phyloP scores from a whole-genome alignment of 2,113 vertebrate species.

The Ictalurus furcatus region DNA sequence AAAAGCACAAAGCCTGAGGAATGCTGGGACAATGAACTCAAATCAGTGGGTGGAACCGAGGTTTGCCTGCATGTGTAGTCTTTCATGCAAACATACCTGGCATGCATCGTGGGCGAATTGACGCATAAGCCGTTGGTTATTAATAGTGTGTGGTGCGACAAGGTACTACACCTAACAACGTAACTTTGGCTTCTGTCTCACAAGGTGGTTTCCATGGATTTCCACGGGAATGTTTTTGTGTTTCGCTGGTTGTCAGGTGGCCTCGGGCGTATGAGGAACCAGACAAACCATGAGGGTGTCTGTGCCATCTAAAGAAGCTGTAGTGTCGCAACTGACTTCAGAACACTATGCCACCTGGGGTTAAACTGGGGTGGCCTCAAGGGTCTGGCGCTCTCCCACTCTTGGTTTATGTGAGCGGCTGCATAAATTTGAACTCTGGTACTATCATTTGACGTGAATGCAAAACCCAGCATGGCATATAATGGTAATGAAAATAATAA shows the following conservation, averaged over 20 bases:
- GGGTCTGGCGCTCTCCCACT: not conserved
- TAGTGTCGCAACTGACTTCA: slow-evolving; percentile 11
- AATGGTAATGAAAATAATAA: not conserved
- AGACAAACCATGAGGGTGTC: slow-evolving; percentile 6
- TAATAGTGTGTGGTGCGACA: slow-evolving; percentile 38
- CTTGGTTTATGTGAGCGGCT: not conserved
- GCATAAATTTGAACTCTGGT: not conserved
- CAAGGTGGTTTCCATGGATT: slow-evolving; percentile 50
- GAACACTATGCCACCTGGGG: not conserved
- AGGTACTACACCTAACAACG: slow-evolving; percentile 51
- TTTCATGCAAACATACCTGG: slow-evolving; percentile 48
- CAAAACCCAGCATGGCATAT: not conserved
- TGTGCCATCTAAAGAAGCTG: slow-evolving; percentile 6
- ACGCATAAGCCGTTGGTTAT: slow-evolving; percentile 49
- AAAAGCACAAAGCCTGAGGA: slow-evolving; percentile 43
- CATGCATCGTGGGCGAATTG: slow-evolving; percentile 24
- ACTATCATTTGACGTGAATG: too few species aligned
- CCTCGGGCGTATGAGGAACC: slow-evolving; percentile 18
- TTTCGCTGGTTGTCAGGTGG: slow-evolving; percentile 52
- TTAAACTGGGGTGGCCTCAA: not conserved
- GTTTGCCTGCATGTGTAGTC: slow-evolving; percentile 30
- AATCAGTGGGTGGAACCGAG: slow-evolving; percentile 34
- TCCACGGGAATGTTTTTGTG: slow-evolving; percentile 42
- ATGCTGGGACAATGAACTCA: slow-evolving; percentile 44
- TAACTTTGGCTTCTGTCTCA: slow-evolving; percentile 40